Evolutionary conservation across 1,140 invertebrate genomes (phyloP), one percentile per base, ranked within the genome.

Genomic region (Megalopta genalis): DNA sequence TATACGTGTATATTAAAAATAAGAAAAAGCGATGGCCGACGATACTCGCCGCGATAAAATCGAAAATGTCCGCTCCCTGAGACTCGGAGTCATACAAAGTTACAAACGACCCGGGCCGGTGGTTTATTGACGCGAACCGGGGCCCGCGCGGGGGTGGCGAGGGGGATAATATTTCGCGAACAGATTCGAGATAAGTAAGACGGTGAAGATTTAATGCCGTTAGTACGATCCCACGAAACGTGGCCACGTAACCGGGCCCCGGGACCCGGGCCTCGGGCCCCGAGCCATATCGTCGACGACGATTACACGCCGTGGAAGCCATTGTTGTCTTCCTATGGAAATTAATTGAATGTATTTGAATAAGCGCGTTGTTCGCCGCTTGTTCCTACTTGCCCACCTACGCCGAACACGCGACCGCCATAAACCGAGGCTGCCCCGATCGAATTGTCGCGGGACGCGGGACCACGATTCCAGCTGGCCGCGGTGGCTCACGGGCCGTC

Each of bases 281-380:
- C 65, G 69, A 74, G 84, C 77, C 73, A 73, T 85, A 85, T 85
- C 78, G 82, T 64, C 81, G 72, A 83, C 78, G 87, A 89, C 87
- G 84, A 87, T 89, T 88, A 90, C 88, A 89, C 86, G 87, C 82
- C 83, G 88, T 82, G 83, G 89, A 85, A 90, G 88, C 91, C 89
- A 92, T 92, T 92, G 91, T 92, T 92, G 89, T 90, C 88, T 85
- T 89, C 82, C 90, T 92, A 92, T 92, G 91, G 91, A 92, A 92
- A 92, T 92, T 91, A 91, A 92, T 92, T 90, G 91, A 92, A 92
- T 91, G 89, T 91, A 92, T 92, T 92, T 92, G 90, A 92, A 92
- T 92, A 92, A 92, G 89, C 88, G 87, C 88, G 89, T 89, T 90
- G 90, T 90, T 91, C 90, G 88, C 90, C 88, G 89, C 87, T 89